Percentiles rank a stretch among this genome's conserved stretches.
Conservation (phyloP, 2,888 invertebrate species). For the Mythimna ferrago region DNA sequence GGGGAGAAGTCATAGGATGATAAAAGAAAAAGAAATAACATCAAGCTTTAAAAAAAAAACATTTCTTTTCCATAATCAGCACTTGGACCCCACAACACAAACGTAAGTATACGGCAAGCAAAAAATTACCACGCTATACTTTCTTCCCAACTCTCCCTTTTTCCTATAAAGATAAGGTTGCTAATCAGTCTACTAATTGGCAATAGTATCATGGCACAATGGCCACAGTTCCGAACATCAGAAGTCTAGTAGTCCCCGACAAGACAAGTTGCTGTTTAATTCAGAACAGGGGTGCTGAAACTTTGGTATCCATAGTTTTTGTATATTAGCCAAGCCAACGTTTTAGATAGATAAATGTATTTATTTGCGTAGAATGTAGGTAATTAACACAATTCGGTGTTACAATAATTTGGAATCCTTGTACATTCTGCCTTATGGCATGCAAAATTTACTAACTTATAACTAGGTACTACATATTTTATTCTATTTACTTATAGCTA, state of each 20-base stretch:
- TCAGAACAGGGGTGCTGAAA: conserved; percentile 74
- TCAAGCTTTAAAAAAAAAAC: background rate
- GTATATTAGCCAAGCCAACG: background rate
- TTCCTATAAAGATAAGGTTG: conserved; percentile 26
- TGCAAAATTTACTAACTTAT: too few species aligned
- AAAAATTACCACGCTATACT: conserved; percentile 39
- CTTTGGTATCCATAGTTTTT: background rate
- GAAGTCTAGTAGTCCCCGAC: conserved; percentile 76
- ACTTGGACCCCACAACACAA: conserved; percentile 45
- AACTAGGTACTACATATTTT: too few species aligned
- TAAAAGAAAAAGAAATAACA: background rate
- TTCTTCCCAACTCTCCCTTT: conserved; percentile 13
- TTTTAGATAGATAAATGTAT: too few species aligned
- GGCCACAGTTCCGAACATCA: conserved; percentile 74
- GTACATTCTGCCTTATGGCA: too few species aligned
- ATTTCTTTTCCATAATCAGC: background rate
- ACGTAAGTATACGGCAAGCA: conserved; percentile 34
- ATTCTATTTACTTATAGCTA: too few species aligned
- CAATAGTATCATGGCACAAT: conserved; percentile 26
- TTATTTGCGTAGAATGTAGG: too few species aligned
- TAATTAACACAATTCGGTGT: too few species aligned
- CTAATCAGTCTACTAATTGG: conserved; percentile 17
- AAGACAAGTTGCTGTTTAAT: conserved; percentile 79
- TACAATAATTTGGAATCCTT: too few species aligned
- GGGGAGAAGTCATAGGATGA: too few species aligned